Conservation (phyloP, 2,797 vertebrate genomes). For the Aselliscus stoliczkanus region DNA sequence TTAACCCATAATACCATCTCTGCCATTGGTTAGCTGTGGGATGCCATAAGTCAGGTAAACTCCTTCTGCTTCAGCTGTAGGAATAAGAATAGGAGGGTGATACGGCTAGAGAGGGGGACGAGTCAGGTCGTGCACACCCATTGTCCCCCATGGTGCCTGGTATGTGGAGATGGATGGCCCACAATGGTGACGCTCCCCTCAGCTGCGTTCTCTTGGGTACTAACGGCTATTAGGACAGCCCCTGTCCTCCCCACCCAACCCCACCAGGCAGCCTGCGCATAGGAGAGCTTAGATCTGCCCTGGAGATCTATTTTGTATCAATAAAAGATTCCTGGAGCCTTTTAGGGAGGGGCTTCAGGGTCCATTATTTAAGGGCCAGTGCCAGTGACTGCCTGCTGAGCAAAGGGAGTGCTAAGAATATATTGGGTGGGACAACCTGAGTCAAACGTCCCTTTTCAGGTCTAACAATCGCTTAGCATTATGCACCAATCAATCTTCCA, state of each 20-base stretch:
- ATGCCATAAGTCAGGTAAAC: too few species aligned
- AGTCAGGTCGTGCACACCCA: accelerated
- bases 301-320: not conserved
- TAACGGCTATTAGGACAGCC: not conserved
- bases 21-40: not conserved
- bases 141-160: not conserved
- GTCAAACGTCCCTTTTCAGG: not conserved
- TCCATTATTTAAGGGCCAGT: not conserved
- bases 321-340: not conserved
- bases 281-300: not conserved
- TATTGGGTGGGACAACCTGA: not conserved
- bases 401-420: not conserved
- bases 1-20: not conserved
- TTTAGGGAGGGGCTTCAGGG: not conserved
- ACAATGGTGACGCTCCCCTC: not conserved
- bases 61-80: not conserved
- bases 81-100: not conserved
- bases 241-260: accelerated
- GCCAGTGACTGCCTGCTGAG: not conserved
- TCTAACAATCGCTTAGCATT: not conserved
- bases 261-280: not conserved
- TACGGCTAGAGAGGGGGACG: not conserved
- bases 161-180: not conserved
- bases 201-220: not conserved
- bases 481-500: conserved; percentile 24